Base-by-base conservation (phyloP, 2,888 invertebrate genomes). In the Mycalesis mineus region DNA sequence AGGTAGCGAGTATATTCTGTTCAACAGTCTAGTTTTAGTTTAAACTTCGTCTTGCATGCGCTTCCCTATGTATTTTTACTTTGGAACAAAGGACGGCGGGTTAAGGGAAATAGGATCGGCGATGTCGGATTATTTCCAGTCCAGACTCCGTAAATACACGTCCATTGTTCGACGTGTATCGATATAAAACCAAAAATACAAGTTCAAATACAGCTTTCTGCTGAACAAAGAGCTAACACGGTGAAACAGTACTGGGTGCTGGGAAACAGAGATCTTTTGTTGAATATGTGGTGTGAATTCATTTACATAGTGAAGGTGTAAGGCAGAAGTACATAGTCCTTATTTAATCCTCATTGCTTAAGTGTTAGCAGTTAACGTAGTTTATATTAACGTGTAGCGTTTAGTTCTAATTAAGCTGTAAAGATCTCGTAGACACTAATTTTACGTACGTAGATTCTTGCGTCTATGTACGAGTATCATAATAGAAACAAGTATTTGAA, bases 261-360 rank as follows among this genome's bases (percentile, higher is more conserved):
- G 52, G 45, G 53, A 52, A 55, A 29, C 41, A 41, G 49, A 54
- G 54, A 59, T 56, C 57, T 55, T 61, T 59, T 59, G 59, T 58
- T 44, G 39, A 39, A 15, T 40, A 3, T 51, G 51, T 15, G 50
- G 56, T 57, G 56, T 45, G 56, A 62, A 49, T 56, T 51, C 56
- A 62, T 62, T 62, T 62, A 50, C 59, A 59, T 57, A 39, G 50
- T 31, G 36, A 54, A 62, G 50, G 59, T 59, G 45, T 58, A 55
- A 31, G 53, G 47, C 44, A 44, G 60, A 45, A 40, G 44, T 50
- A 56, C 53, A 37, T 51, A 56, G 56, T 54, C 48, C 52, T 39
- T 45, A 58, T 56, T 59, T 51, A 56, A 53, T 56, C 53, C 52
- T 39, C 41, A 58, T 54, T 57, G 45, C 56, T 44, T 45, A 17